Evolutionary conservation across 30 jellyfish, hydroid and myxozoan genomes (phyloP), one percentile per base, ranked within the genome.

Genomic region (Catostylus mosaicus): DNA sequence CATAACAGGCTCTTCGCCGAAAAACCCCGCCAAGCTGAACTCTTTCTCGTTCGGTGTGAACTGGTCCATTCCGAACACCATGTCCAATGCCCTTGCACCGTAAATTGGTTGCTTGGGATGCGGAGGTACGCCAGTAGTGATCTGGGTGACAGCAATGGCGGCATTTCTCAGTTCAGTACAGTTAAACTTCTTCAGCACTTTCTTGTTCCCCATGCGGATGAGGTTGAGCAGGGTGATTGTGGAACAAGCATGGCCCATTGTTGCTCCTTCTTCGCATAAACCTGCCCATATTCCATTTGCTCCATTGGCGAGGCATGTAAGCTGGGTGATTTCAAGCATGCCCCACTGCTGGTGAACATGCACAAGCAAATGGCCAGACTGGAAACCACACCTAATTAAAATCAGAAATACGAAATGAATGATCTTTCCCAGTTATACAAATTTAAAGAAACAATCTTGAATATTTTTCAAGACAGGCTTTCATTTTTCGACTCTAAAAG

Each of bases 271-370:
- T 46, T 70, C 90, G 87, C 88, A 70, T n/a, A 87, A 34, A 23
- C 96, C 88, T 19, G 96, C 96, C 96, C 96, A 87, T 27, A 87
- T 77, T 20, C 96, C 96, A 62, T 87, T 78, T 29, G 96, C 96
- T 23, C 96, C 96, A 67, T 87, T 74, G 23, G 86, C 96, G 30
- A 87, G 82, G 29, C 85, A 66, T 67, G 73, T 83, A 74, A 87
- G 65, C 57, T 76, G 90, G 32, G 90, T 77, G 23, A 40, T 45
- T 24, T 65, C 90, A 1, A 56, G 80, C 82, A 87, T 51, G 10
- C 96, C 96, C 96, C 96, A 87, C 72, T 87, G 96, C 75, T 87
- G 89, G 31, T 87, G 96, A 36, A 87, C 96, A 57, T 87, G 96
- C 2, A 87, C 90, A 50, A 87, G 74, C 79, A 87, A 57, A 68